phyloP scores from a whole-genome alignment of 2,113 vertebrate species.

The Mustela nigripes region DNA sequence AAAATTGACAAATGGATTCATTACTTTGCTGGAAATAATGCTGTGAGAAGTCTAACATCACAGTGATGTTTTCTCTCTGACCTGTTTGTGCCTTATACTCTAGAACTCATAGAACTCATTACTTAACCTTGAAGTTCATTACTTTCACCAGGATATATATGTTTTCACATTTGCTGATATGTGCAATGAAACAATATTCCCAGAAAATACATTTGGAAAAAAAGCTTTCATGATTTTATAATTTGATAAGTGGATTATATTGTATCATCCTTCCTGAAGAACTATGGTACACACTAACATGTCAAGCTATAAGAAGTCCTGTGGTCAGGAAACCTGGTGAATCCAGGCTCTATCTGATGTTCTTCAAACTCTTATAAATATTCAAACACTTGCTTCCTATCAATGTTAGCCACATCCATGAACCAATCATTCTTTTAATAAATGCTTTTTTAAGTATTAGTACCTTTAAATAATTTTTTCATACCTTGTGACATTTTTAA shows the following conservation, averaged over 20 bases:
- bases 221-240: not conserved
- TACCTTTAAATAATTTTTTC: not conserved
- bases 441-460: not conserved
- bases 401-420: not conserved
- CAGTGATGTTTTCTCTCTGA: not conserved
- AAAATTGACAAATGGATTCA: not conserved
- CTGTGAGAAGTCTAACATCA: not conserved
- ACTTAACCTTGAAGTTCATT: not conserved
- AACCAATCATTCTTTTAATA: not conserved
- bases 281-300: accelerated
- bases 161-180: not conserved
- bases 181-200: not conserved
- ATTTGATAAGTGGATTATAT: not conserved
- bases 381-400: not conserved
- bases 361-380: not conserved
- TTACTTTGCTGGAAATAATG: not conserved
- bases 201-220: not conserved
- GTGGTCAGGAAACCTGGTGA: not conserved
- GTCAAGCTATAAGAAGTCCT: not conserved
- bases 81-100: not conserved
- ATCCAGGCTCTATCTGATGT: not conserved
- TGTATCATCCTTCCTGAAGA: not conserved
- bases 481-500: not conserved
- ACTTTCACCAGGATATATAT: not conserved
- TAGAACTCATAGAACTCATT: not conserved